Base-by-base conservation (phyloP, 1,140 invertebrate genomes). In the Pissodes strobi region DNA sequence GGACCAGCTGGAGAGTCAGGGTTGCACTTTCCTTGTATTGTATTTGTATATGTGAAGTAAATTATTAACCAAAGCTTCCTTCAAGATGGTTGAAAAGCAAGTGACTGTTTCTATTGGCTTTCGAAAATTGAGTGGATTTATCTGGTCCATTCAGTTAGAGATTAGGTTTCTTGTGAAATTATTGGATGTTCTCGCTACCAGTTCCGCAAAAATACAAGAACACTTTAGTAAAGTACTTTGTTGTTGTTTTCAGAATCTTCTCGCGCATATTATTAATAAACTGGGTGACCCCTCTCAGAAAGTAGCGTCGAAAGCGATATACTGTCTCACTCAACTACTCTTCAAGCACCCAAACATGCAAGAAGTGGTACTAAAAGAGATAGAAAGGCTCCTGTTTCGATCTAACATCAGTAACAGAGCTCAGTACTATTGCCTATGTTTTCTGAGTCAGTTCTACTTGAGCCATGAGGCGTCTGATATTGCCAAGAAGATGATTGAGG, bases 391-490 rank as follows among this genome's bases (percentile, higher is more conserved):
- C 27, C 74, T 98, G 1, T 98, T 95, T 79, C 82, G 88, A 45
- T 84, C 89, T 2, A 97, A 98, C 75, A 86, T 98, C 34, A 85
- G 87, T 1, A 79, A 84, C 3, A 88, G 89, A 59, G 90, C 95
- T 0, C 95, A 97, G 76, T 98, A 97, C 77, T 98, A 98, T 79
- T 88, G 90, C 0, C 84, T 98, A 13, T 98, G 95, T 76, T 93
- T 97, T 74, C 79, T 99, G 13, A 90, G 90, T 37, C 92, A 94
- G 76, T 88, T 92, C 69, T 82, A 88, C 67, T 80, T 93, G 38
- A 79, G 83, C 9, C 84, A 86, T 23, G 87, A 90, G 8, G 89
- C 95, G 48, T 81, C 82, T 1, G 83, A 89, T 49, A 80, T 97
- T 13, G 94, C 95, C 0, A 86, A 86, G 62, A 88, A 86, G 69